Evolutionary conservation across 1,140 invertebrate genomes (phyloP), one percentile per base, ranked within the genome.

Genomic region (Drosophila sproati): DNA sequence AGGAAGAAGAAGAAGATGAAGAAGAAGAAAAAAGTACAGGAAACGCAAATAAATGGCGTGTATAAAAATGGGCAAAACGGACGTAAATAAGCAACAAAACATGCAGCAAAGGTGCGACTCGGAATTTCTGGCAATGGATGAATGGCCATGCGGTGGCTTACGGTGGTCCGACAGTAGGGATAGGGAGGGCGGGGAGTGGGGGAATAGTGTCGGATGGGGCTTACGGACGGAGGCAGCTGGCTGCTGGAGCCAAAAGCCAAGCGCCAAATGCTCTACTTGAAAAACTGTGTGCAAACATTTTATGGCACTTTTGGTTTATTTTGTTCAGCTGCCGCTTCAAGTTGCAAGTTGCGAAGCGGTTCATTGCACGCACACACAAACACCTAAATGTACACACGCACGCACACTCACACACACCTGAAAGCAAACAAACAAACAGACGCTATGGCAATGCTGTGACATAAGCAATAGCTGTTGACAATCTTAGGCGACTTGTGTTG

Each of bases 241-340:
- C 39, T 55, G 37, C 35, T 37, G 41, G 47, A 47, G 59, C 74
- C 45, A 70, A 71, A 69, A 69, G 59, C 45, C 50, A 77, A 61
- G 59, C 63, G 59, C 54, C 59, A 66, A 61, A 55, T 59, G 39
- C 12, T 37, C 48, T 69, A 59, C 10, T 43, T 43, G 39, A 43
- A 75, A 81, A 88, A 89, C 73, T 83, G 73, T 70, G 77, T 80
- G 83, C 83, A 88, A 88, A 83, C 83, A 88, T 87, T 87, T 87
- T 87, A 87, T 83, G 80, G 83, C 83, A 87, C 83, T 88, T 88
- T 88, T 74, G 77, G 73, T 78, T 82, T 80, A 82, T 87, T 88
- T 80, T 77, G 75, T 60, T 61, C 72, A 56, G 72, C 66, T 69
- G 64, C 50, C 67, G 12, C 47, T 57, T 66, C 66, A 55, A 76